Percentiles rank a stretch among this genome's conserved stretches.
phyloP scores from a whole-genome alignment of 2,888 invertebrate genomes.

The Lasioglossum villosulum region DNA sequence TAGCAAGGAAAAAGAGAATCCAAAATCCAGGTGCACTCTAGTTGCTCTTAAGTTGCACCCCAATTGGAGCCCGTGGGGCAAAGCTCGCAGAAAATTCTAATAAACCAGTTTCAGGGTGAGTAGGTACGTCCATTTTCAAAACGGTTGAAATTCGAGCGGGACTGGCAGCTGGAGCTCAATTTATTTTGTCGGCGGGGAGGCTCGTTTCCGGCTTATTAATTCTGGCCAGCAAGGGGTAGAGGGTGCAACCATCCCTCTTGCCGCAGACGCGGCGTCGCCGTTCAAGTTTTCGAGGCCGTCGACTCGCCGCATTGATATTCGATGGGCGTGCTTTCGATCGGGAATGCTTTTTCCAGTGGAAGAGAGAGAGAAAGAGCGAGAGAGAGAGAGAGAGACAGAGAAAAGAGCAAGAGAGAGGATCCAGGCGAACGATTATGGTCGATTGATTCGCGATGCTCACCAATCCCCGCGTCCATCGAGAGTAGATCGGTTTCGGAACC shows the following conservation, averaged over 20 bases:
- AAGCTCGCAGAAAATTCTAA: neutral
- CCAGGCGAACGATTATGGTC: conserved; percentile 61
- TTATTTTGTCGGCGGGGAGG: conserved; percentile 46
- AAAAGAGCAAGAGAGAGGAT: conserved; percentile 4
- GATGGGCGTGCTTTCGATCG: conserved; percentile 69
- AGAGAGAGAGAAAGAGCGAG: conserved; percentile 28
- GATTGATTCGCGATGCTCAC: conserved; percentile 68
- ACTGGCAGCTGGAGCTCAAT: conserved; percentile 47
- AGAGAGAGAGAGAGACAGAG: neutral
- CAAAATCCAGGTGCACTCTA: too few relatives aligned
- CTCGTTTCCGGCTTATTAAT: conserved; percentile 68
- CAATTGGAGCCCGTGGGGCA: neutral
- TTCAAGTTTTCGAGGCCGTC: conserved; percentile 45
- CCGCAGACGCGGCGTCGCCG: conserved; percentile 28
- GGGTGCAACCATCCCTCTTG: conserved; percentile 60
- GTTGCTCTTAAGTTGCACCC: too few relatives aligned
- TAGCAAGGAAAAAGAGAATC: too few relatives aligned
- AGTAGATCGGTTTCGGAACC: conserved; percentile 46
- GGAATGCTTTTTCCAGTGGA: conserved; percentile 60
- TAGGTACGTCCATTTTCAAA: neutral
- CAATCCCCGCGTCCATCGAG: conserved; percentile 21
- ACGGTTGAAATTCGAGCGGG: conserved; percentile 12
- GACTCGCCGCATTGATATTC: conserved; percentile 75
- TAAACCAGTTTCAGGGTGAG: neutral
- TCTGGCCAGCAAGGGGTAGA: conserved; percentile 35